Percentiles rank a stretch among this genome's conserved stretches.
These are phyloP conservation scores for Florisuga fusca DNA, from an alignment of 2,797 vertebrate genomes.

Conservation along the genomic window DNA sequence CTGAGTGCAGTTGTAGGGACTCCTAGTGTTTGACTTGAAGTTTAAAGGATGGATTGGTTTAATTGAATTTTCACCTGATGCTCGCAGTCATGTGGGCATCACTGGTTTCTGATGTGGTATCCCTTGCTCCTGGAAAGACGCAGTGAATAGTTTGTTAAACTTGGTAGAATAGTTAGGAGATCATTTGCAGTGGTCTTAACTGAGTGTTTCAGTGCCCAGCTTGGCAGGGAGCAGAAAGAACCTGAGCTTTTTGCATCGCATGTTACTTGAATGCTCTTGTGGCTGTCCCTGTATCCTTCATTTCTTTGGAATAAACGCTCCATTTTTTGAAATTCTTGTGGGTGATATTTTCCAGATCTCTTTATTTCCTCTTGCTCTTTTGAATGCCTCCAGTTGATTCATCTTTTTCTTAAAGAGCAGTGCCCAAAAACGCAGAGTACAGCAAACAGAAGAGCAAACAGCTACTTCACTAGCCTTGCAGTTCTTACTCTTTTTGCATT, in stretches of 20 bases:
- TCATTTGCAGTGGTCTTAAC: background rate
- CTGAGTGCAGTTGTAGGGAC: background rate
- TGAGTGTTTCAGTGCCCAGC: background rate
- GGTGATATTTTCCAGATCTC: slow-evolving; percentile 29
- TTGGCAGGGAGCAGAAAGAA: background rate
- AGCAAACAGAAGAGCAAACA: background rate
- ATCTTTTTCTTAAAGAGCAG: slow-evolving; percentile 1
- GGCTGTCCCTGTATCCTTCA: background rate
- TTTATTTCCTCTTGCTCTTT: slow-evolving; percentile 4
- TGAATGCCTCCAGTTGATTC: background rate
- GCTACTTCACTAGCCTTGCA: background rate
- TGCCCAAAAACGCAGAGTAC: background rate
- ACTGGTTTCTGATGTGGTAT: background rate
- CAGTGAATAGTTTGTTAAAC: background rate
- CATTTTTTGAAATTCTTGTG: background rate
- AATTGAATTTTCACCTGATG: background rate
- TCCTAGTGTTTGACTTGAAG: background rate
- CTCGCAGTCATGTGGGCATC: background rate
- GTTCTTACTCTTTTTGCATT: background rate
- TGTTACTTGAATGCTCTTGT: background rate
- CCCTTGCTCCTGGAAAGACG: background rate
- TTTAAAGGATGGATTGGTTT: background rate
- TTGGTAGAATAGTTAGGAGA: background rate
- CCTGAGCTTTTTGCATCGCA: background rate
- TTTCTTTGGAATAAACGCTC: background rate